A percentile compares a stretch with the other conserved stretches of the same genome.
phyloP scores from a whole-genome alignment of 2,797 vertebrate species.

The Apogon talboti region DNA sequence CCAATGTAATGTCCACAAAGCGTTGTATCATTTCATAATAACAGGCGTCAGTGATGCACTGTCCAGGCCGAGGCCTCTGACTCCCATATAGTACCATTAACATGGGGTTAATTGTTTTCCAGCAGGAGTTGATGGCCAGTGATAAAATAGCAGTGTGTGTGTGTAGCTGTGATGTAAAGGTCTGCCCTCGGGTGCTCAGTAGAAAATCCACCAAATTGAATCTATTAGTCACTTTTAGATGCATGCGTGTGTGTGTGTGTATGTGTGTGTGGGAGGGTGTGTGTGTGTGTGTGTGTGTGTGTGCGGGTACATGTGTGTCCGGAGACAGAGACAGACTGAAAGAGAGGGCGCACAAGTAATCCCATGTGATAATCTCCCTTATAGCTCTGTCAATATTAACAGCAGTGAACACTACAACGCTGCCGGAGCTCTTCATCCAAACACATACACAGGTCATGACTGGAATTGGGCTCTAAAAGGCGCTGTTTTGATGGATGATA shows the following conservation, averaged over 20 bases:
- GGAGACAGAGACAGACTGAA: background rate
- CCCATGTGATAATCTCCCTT: conserved; percentile 66
- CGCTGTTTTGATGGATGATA: conserved; percentile 14
- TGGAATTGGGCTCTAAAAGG: background rate
- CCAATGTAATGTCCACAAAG: background rate
- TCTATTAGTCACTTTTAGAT: conserved; percentile 57
- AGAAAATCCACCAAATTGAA: conserved; percentile 53
- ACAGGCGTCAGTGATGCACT: background rate
- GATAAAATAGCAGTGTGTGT: conserved; percentile 27
- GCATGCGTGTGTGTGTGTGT: conserved; percentile 7
- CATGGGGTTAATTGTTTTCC: conserved; percentile 31
- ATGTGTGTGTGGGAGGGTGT: too few relatives aligned
- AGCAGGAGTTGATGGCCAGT: background rate
- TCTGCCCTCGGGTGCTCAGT: background rate
- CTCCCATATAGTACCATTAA: conserved; percentile 9
- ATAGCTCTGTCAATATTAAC: conserved; percentile 36
- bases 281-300: conserved; percentile 5
- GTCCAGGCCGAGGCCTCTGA: conserved; percentile 24
- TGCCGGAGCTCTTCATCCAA: background rate
- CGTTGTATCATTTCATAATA: conserved; percentile 22
- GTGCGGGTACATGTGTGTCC: too few relatives aligned
- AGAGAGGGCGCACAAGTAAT: conserved; percentile 47
- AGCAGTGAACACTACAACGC: conserved; percentile 19
- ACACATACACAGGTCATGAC: conserved; percentile 17
- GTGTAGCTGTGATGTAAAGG: conserved; percentile 28